Percentiles rank a stretch among this genome's conserved stretches.
Conservation (phyloP, 1,140 invertebrate genomes). For the Drosophila mayri region DNA sequence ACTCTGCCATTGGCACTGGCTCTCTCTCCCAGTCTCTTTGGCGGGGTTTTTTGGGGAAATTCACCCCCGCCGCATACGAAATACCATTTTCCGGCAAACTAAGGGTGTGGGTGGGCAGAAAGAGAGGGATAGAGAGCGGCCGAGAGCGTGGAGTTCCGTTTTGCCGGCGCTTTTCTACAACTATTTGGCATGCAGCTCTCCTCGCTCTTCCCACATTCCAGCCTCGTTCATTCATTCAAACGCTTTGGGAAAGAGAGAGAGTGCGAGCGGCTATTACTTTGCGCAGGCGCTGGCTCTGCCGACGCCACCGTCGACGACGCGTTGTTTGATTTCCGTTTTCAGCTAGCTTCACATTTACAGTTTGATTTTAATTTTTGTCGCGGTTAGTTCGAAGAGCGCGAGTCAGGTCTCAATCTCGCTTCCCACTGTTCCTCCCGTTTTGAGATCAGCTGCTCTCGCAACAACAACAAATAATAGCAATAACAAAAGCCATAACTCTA, state of each 20-base stretch:
- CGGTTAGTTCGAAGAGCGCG: slow-evolving; percentile 67
- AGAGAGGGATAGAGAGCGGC: slow-evolving; percentile 24
- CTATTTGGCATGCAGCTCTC: slow-evolving; percentile 49
- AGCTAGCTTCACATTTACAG: slow-evolving; percentile 52
- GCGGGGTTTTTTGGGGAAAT: slow-evolving; percentile 41
- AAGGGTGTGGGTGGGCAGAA: slow-evolving; percentile 39
- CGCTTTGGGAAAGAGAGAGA: slow-evolving; percentile 1
- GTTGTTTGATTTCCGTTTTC: slow-evolving; percentile 64
- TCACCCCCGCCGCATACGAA: slow-evolving; percentile 64
- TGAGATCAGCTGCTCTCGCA: slow-evolving; percentile 51
- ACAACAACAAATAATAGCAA: slow-evolving; percentile 30
- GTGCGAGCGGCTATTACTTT: slow-evolving; percentile 21
- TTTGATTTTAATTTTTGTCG: slow-evolving; percentile 79
- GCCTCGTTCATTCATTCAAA: slow-evolving; percentile 66
- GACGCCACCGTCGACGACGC: slow-evolving; percentile 32
- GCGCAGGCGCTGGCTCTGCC: slow-evolving; percentile 44
- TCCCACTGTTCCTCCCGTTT: slow-evolving; percentile 36
- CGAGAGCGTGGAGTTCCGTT: slow-evolving; percentile 34
- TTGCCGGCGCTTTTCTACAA: slow-evolving; percentile 74
- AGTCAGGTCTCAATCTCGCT: slow-evolving; percentile 38
- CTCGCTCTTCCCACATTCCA: slow-evolving; percentile 35
- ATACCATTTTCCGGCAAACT: slow-evolving; percentile 50
- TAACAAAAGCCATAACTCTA: slow-evolving; percentile 32
- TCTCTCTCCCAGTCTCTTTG: slow-evolving; percentile 24
- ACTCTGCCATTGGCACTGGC: slow-evolving; percentile 2